Conservation (phyloP, 2,888 invertebrate species). For the Nemotelus nigrinus region DNA sequence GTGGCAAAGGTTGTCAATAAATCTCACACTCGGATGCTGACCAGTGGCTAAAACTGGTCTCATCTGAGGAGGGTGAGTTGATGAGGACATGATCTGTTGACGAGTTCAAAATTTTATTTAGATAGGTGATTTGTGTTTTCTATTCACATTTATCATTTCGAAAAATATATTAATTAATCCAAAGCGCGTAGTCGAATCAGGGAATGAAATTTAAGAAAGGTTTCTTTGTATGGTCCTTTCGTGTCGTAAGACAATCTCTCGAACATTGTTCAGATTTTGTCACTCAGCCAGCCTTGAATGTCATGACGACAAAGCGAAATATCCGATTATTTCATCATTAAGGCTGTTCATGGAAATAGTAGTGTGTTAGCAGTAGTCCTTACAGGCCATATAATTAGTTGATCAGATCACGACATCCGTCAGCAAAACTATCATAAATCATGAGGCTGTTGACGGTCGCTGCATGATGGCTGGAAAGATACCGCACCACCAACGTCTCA, state of each 20-base stretch:
- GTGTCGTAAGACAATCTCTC: neutral
- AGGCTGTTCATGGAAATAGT: neutral
- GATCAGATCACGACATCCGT: slow-evolving; percentile 44
- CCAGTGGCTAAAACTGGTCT: no score
- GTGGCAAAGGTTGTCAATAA: neutral
- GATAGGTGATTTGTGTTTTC: no score
- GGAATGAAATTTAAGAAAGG: no score
- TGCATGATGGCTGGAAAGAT: slow-evolving; percentile 6
- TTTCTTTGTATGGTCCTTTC: no score
- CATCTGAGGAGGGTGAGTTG: no score
- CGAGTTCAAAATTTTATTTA: no score
- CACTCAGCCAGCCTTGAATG: neutral
- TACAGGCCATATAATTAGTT: slow-evolving; percentile 44
- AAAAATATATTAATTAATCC: no score
- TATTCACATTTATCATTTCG: no score
- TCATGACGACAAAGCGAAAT: slow-evolving; percentile 11
- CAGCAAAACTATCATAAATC: slow-evolving; percentile 43
- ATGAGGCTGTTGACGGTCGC: slow-evolving; percentile 31
- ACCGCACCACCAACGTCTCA: neutral
- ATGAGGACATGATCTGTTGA: no score
- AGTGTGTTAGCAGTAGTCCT: slow-evolving; percentile 16
- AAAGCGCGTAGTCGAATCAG: no score
- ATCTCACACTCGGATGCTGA: no score
- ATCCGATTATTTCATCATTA: slow-evolving; percentile 21
- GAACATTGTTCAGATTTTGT: neutral